Evolutionary conservation across 1,140 invertebrate species (phyloP).

Genomic region (Pissodes strobi): DNA sequence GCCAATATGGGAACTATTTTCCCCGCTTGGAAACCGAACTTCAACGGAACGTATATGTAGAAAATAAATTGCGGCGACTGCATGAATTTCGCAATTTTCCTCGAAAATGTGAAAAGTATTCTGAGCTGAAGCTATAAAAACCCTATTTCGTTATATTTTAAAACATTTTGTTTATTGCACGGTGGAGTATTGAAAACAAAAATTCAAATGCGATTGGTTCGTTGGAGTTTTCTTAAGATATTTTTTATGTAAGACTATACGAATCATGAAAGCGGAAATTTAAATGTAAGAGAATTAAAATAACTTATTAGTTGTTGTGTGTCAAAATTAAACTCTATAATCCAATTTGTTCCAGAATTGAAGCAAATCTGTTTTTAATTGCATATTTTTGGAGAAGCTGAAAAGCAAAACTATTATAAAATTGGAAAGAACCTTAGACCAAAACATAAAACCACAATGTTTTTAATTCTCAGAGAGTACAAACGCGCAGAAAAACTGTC

Average conservation of each 20-base stretch:
- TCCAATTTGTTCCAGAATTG: too few species aligned
- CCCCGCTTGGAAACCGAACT: slow-evolving; percentile 19
- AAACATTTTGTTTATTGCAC: slow-evolving; percentile 16
- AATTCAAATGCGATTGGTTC: slow-evolving; percentile 23
- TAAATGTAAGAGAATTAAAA: too few species aligned
- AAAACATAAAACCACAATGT: too few species aligned
- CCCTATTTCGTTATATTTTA: slow-evolving; percentile 22
- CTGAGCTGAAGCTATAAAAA: slow-evolving; percentile 11
- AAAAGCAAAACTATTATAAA: too few species aligned
- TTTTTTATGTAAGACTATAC: background rate
- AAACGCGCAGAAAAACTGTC: too few species aligned
- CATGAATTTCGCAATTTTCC: slow-evolving; percentile 32
- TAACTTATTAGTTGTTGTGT: too few species aligned
- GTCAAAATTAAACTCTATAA: too few species aligned
- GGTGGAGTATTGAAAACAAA: slow-evolving; percentile 10
- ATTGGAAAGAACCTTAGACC: too few species aligned
- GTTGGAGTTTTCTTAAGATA: slow-evolving; percentile 1
- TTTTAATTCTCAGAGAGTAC: too few species aligned
- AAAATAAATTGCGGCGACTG: slow-evolving; percentile 31
- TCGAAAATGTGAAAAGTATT: slow-evolving; percentile 25
- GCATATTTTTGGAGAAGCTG: too few species aligned
- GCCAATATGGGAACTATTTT: slow-evolving; percentile 26
- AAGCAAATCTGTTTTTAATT: too few species aligned
- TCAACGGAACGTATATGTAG: slow-evolving; percentile 10
- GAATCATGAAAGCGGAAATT: background rate